Evolutionary conservation across 2,113 vertebrate species (phyloP), one percentile per base, ranked within the genome.

Genomic region (Sphaerodactylus townsendi): DNA sequence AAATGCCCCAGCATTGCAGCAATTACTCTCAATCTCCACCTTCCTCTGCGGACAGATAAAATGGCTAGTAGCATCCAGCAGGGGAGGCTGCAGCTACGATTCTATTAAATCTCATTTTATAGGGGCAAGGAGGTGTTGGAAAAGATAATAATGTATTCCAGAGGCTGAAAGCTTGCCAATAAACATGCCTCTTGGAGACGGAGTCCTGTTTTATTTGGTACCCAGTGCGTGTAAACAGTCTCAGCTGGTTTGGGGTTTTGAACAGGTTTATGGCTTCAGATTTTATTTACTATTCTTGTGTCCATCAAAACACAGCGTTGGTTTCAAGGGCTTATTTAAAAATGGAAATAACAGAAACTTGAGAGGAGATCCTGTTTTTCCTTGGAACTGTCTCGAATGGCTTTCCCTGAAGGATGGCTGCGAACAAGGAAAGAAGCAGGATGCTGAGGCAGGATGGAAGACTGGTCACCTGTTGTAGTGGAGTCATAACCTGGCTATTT

Each of bases 111-210:
- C 2, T 62, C 28, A 25, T 84, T 56, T 35, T 37, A 25, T 1
- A 2, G 81, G 66, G 56, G n/a, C 68, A 85, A 85, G 79, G 68
- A 72, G 17, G 17, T 5, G 13, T 0, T 0, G 35, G 46, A 68
- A 37, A 68, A 75, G 70, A 72, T 85, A 65, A 71, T 71, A 46
- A 72, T 64, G 25, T 79, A 85, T 85, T 79, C 83, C 76, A 72
- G 66, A 59, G 53, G 33, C 53, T 33, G 25, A 48, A 41, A 46
- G 2, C 1, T 1, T 25, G 44, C 14, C 53, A 78, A 65, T 82
- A 77, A 72, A 82, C 17, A 5, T 71, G 66, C 37, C 2, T 68
- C 14, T 78, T 33, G 44, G 59, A 78, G 73, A 41, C 5, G 59
- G 44, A 72, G 53, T 23, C 7, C 5, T 78, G 44, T 78, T 73